Percentiles rank a stretch among this genome's conserved stretches.
phyloP scores from a whole-genome alignment of 2,113 vertebrate genomes.

The Diadophis punctatus region DNA sequence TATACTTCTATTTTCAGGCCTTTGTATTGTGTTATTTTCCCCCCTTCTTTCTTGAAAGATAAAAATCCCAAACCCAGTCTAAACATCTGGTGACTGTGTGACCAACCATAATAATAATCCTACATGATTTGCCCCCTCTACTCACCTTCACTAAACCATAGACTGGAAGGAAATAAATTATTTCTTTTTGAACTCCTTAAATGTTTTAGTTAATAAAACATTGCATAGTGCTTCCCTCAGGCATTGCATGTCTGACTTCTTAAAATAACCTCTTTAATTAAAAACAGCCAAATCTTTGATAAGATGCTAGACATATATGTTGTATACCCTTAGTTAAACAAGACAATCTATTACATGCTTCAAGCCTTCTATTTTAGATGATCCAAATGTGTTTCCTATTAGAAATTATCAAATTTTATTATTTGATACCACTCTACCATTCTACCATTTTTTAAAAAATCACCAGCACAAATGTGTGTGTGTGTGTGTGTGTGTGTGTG shows the following conservation, averaged over 20 bases:
- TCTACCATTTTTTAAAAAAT: too few species aligned
- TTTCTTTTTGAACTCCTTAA: slow-evolving; percentile 32
- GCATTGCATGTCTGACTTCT: background rate
- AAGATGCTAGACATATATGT: background rate
- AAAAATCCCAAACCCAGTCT: background rate
- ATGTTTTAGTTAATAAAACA: slow-evolving; percentile 33
- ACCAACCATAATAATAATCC: background rate
- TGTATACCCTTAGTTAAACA: background rate
- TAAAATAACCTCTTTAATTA: background rate
- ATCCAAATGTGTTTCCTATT: background rate
- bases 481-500: too few species aligned
- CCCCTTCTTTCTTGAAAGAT: background rate
- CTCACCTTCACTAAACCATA: slow-evolving; percentile 21
- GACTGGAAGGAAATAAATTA: slow-evolving; percentile 9
- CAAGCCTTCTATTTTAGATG: background rate
- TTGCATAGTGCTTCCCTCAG: slow-evolving; percentile 8
- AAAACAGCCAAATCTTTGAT: background rate
- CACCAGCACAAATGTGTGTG: too few species aligned
- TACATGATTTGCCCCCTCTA: background rate
- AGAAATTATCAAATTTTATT: background rate
- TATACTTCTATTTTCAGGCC: background rate
- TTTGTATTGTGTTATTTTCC: background rate
- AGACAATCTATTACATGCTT: background rate
- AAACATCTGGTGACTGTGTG: background rate
- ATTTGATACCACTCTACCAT: background rate